Conservation (phyloP, 2,888 invertebrate species). For the Dicyrtoma fusca region DNA sequence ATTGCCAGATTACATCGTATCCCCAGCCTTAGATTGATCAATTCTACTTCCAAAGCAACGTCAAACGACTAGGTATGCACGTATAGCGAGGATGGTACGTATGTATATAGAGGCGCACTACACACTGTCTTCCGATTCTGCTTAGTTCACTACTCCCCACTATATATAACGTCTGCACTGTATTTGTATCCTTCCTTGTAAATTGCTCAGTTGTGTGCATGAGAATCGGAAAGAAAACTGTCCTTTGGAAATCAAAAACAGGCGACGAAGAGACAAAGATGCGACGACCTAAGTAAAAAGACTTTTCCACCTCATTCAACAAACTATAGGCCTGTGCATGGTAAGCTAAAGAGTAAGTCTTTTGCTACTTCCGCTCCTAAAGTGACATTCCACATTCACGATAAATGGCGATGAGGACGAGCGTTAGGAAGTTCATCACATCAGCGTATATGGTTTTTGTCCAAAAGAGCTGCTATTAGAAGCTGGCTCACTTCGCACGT, state of each 20-base stretch:
- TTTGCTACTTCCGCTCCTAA: conserved; percentile 21
- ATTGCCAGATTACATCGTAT: conserved; percentile 42
- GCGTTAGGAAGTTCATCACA: too few relatives aligned
- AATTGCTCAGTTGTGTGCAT: not conserved
- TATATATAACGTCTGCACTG: not conserved
- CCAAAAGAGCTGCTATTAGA: too few relatives aligned
- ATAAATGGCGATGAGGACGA: too few relatives aligned
- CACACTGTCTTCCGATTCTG: not conserved
- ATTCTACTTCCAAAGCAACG: conserved; percentile 23
- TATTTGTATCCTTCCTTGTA: not conserved
- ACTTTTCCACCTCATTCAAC: conserved; percentile 36
- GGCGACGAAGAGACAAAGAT: conserved; percentile 13
- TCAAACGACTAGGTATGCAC: too few relatives aligned
- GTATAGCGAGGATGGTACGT: too few relatives aligned
- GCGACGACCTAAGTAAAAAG: conserved; percentile 17
- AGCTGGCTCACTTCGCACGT: too few relatives aligned
- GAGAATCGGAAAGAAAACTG: not conserved
- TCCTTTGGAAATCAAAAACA: conserved; percentile 11
- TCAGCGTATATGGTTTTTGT: too few relatives aligned
- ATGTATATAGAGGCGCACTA: too few relatives aligned
- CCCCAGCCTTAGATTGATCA: conserved; percentile 32
- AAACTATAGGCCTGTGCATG: conserved; percentile 14
- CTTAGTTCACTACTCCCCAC: not conserved
- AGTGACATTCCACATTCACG: too few relatives aligned
- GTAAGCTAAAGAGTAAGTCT: conserved; percentile 27